These are phyloP conservation scores for Gavialis gangeticus DNA, from an alignment of 2,113 vertebrate genomes.

Conservation along the genomic window DNA sequence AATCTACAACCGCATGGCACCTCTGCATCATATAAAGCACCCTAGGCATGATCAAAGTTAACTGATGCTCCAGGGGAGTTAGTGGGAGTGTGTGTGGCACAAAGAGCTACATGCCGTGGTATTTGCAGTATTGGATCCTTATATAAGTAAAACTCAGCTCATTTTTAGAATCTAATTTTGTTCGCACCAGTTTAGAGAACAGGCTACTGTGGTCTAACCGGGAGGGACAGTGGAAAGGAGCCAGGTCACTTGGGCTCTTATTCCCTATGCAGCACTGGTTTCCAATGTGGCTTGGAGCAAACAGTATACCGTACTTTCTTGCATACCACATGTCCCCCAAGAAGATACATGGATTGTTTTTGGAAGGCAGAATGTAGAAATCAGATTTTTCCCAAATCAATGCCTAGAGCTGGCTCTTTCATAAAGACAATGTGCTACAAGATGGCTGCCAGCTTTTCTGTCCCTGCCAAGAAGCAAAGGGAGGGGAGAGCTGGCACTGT, in stretches of 20 bases:
- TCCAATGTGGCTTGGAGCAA: not conserved
- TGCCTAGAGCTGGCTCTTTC: not conserved
- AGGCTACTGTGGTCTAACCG: not conserved
- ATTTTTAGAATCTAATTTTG: conserved; percentile 22
- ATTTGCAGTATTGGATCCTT: not conserved
- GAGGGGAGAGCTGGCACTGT: no score
- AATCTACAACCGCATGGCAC: not conserved
- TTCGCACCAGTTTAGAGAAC: conserved; percentile 22
- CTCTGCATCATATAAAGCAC: not conserved
- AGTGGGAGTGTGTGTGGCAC: conserved; percentile 12
- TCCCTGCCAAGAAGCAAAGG: no score
- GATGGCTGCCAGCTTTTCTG: no score
- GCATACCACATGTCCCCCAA: not conserved
- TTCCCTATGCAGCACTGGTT: not conserved
- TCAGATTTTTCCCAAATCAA: not conserved
- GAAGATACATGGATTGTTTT: not conserved
- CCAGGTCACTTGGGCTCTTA: conserved; percentile 40
- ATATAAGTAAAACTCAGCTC: conserved; percentile 47
- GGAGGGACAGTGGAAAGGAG: conserved; percentile 35
- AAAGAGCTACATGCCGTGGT: conserved; percentile 55
- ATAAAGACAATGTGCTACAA: no score
- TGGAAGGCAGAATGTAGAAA: no score
- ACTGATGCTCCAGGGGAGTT: accelerated
- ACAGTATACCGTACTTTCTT: not conserved
- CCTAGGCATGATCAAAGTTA: not conserved